Conservation (phyloP, 2,888 invertebrate genomes). For the Melikaiella ostensackeni region DNA sequence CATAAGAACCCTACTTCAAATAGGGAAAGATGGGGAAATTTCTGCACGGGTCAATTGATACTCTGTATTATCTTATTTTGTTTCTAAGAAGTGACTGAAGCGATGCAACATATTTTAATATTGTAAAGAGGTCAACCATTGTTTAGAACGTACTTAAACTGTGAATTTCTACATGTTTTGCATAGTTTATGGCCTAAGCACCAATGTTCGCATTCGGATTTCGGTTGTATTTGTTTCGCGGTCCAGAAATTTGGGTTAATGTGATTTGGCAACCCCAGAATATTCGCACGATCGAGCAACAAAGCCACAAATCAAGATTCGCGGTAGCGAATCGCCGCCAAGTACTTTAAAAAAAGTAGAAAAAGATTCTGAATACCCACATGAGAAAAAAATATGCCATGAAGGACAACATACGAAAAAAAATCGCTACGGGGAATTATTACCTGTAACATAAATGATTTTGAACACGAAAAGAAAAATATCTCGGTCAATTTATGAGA, state of each 20-base stretch:
- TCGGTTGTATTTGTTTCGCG: constrained; percentile 47
- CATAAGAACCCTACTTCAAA: too few species aligned
- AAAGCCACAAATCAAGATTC: constrained; percentile 29
- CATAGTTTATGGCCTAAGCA: constrained; percentile 7
- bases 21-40: too few species aligned
- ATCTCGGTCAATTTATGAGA: too few species aligned
- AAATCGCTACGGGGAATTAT: too few species aligned
- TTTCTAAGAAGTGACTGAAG: neutral
- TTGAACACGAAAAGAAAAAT: too few species aligned
- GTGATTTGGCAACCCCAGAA: constrained; percentile 61
- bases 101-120: neutral
- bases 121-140: constrained; percentile 10
- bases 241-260: constrained; percentile 65
- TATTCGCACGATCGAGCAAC: constrained; percentile 34
- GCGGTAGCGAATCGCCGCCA: too few species aligned
- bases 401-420: too few species aligned
- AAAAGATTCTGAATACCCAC: too few species aligned
- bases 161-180: constrained; percentile 6
- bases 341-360: too few species aligned
- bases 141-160: neutral
- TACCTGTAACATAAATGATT: too few species aligned
- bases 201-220: constrained; percentile 7
- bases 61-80: neutral
- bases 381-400: too few species aligned
- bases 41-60: too few species aligned